Base-by-base conservation (phyloP, 2,888 invertebrate species). In the Xestia rhomboidea region DNA sequence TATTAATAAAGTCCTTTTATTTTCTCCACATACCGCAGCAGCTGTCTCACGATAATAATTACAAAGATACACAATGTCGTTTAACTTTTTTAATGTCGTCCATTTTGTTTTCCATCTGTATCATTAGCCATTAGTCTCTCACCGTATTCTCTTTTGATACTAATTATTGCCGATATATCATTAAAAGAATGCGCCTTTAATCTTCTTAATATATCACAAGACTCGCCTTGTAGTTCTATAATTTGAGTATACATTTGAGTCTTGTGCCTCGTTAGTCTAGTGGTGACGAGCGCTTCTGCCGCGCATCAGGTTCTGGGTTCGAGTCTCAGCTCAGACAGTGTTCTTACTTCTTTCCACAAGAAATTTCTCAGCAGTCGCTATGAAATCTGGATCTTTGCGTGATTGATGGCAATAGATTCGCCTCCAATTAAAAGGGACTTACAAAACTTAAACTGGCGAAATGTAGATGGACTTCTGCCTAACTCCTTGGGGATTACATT, bases 51-150 rank as follows among this genome's bases (percentile, higher is more conserved):
- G 66, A 60, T 60, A 63, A 72, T 83, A 72, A 79, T 72, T 34
- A 80, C 66, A 77, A 30, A 83, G 64, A 77, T 68, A 62, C 68
- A 82, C 78, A 82, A 85, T 68, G 74, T 85, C 49, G 66, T 69
- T 68, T 69, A 67, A 66, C 68, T 70, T 85, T 72, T 82, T 85
- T 81, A 82, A 82, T 82, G 73, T 79, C 70, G 5, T 54, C 85
- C 63, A 79, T 85, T 85, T 85, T 83, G 84, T 83, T n/a, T n/a
- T 83, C 64, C 44, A 77, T 73, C 72, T 76, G 75, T 57, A 77
- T 74, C 84, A 86, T 82, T 76, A 51, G 66, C 67, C 79, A 83
- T 87, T 83, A 74, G 81, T 87, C 74, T 83, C 68, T 87, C 87
- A 77, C 38, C 86, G 68, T 77, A 10, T 66, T 68, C 72, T 85